These are phyloP conservation scores for Globicephala melas DNA, from an alignment of 2,113 vertebrate species.

Conservation along the genomic window DNA sequence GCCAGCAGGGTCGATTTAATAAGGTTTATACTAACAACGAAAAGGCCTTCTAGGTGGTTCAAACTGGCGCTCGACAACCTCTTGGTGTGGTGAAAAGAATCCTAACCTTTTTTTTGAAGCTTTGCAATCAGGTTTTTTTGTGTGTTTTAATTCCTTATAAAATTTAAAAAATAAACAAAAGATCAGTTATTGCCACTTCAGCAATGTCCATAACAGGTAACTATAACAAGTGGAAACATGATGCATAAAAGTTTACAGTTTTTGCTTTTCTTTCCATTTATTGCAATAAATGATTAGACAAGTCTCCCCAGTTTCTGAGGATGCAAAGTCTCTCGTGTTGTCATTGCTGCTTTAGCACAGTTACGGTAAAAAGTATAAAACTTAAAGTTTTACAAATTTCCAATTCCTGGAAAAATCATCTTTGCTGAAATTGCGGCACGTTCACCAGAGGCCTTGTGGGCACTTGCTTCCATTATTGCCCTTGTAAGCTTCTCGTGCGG, in stretches of 20 bases:
- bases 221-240: background rate
- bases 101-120: background rate
- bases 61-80: background rate
- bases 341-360: background rate
- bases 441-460: conserved; percentile 8
- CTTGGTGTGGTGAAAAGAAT: background rate
- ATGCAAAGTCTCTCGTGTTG: background rate
- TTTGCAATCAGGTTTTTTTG: background rate
- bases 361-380: conserved; percentile 36
- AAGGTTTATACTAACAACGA: background rate
- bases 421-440: conserved; percentile 29
- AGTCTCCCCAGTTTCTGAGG: background rate
- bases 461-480: conserved; percentile 52
- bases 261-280: background rate
- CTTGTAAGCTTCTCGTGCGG: conserved; percentile 60
- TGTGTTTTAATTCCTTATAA: conserved; percentile 26
- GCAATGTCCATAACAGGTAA: background rate
- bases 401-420: conserved; percentile 60
- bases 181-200: background rate
- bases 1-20: background rate
- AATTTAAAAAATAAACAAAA: conserved; percentile 16
- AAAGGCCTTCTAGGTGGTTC: background rate
- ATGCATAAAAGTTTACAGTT: background rate
- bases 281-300: background rate
- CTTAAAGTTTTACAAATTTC: conserved; percentile 58